These are phyloP conservation scores for Luperina nickerlii DNA, from an alignment of 2,888 invertebrate genomes.

Conservation along the genomic window DNA sequence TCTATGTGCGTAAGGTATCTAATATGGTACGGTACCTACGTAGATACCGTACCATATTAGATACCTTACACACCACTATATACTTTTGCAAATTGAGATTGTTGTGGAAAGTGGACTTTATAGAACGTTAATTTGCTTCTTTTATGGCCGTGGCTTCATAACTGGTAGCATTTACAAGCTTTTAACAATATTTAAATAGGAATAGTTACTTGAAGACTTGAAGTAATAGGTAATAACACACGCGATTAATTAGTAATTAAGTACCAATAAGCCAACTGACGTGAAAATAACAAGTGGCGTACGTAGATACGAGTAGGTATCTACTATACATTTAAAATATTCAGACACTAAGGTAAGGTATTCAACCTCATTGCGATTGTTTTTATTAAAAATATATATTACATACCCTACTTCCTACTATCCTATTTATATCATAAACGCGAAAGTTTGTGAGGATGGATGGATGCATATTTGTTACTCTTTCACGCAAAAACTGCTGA, in stretches of 20 bases:
- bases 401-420: too few species aligned
- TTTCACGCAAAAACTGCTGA: too few species aligned
- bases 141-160: neutral
- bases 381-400: neutral
- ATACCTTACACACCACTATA: neutral
- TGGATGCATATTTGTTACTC: too few species aligned
- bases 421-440: too few species aligned
- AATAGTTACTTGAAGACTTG: neutral
- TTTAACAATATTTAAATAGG: neutral
- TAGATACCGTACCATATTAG: neutral
- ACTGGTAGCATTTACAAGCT: neutral
- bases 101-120: neutral
- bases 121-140: constrained; percentile 15
- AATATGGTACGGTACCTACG: too few species aligned
- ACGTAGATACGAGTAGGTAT: too few species aligned
- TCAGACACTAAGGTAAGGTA: neutral
- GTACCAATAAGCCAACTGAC: too few species aligned
- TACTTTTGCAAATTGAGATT: constrained; percentile 9
- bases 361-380: neutral
- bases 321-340: neutral
- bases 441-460: too few species aligned
- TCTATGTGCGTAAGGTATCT: too few species aligned
- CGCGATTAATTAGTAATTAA: neutral
- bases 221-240: neutral
- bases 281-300: too few species aligned